Percentiles rank a stretch among this genome's conserved stretches.
Evolutionary conservation across 2,113 vertebrate genomes (phyloP).

Genomic region (Urocitellus parryii): DNA sequence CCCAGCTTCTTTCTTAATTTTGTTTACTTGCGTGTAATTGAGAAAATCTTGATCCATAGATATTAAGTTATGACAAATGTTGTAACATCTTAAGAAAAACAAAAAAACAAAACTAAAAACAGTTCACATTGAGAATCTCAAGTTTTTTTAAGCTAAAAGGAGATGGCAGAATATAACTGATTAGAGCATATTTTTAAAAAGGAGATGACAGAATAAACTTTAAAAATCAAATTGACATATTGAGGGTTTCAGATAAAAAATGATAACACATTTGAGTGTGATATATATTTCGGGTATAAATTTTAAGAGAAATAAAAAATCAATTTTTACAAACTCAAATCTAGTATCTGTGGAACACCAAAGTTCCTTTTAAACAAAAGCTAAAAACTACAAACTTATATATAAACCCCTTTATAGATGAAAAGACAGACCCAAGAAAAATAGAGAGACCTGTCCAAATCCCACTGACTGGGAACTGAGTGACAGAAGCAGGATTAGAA

Average conservation of each 20-base stretch:
- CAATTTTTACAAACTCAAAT: background rate
- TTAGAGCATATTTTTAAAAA: slow-evolving; percentile 40
- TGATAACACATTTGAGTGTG: background rate
- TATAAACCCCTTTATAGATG: background rate
- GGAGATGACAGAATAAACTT: slow-evolving; percentile 48
- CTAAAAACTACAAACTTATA: slow-evolving; percentile 1
- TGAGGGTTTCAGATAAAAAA: slow-evolving; percentile 2
- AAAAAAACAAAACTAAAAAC: background rate
- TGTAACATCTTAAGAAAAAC: background rate
- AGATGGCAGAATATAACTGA: slow-evolving; percentile 23
- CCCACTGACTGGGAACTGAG: background rate
- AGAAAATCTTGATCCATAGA: slow-evolving; percentile 39
- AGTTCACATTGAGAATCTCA: slow-evolving; percentile 5
- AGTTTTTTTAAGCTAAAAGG: slow-evolving; percentile 55
- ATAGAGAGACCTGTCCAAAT: background rate
- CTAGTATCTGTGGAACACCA: background rate
- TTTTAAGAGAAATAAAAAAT: slow-evolving; percentile 31
- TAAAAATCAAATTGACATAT: slow-evolving; percentile 47
- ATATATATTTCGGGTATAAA: background rate
- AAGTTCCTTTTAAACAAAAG: background rate
- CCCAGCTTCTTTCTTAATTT: slow-evolving; percentile 1
- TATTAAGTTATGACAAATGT: slow-evolving; percentile 2
- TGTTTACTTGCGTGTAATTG: background rate
- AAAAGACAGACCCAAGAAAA: slow-evolving; percentile 2
- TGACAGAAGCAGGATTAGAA: background rate